A percentile compares a stretch with the other conserved stretches of the same genome.
phyloP scores from a whole-genome alignment of 2,113 vertebrate species.

The Dasypus novemcinctus region DNA sequence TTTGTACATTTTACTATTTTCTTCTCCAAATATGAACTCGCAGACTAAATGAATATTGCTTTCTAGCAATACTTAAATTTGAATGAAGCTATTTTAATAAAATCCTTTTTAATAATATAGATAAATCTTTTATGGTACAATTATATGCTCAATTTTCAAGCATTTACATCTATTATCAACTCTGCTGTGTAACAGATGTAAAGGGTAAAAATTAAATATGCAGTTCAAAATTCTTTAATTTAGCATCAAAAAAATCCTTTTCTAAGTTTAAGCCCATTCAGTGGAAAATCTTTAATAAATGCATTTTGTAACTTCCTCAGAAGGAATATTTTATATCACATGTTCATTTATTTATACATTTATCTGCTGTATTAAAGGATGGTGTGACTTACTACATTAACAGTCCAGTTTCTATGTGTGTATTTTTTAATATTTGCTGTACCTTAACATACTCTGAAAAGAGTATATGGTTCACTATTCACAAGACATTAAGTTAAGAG shows the following conservation, averaged over 20 bases:
- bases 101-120: slow-evolving; percentile 29
- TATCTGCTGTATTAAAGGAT: slow-evolving; percentile 17
- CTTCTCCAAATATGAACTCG: slow-evolving; percentile 4
- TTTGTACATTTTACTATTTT: slow-evolving; percentile 37
- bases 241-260: slow-evolving; percentile 34
- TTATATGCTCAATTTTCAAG: slow-evolving; percentile 27
- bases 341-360: slow-evolving; percentile 16
- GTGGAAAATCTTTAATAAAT: not conserved
- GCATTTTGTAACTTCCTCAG: not conserved
- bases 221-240: slow-evolving; percentile 42
- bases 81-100: slow-evolving; percentile 31
- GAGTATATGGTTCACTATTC: slow-evolving; percentile 15
- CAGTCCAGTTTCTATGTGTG: not conserved
- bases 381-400: slow-evolving; percentile 15
- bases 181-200: not conserved
- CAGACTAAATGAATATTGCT: slow-evolving; percentile 30
- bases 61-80: slow-evolving; percentile 13
- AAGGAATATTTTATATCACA: not conserved
- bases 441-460: not conserved
- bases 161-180: slow-evolving; percentile 4
- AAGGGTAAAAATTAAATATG: slow-evolving; percentile 31
- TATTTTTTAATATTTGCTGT: not conserved
- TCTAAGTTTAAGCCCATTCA: slow-evolving; percentile 27
- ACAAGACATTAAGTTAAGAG: slow-evolving; percentile 52
- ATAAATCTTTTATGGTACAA: slow-evolving; percentile 16